Percentiles rank a stretch among this genome's conserved stretches.
phyloP scores from a whole-genome alignment of 2,888 invertebrate genomes.

The Germaria angustata region DNA sequence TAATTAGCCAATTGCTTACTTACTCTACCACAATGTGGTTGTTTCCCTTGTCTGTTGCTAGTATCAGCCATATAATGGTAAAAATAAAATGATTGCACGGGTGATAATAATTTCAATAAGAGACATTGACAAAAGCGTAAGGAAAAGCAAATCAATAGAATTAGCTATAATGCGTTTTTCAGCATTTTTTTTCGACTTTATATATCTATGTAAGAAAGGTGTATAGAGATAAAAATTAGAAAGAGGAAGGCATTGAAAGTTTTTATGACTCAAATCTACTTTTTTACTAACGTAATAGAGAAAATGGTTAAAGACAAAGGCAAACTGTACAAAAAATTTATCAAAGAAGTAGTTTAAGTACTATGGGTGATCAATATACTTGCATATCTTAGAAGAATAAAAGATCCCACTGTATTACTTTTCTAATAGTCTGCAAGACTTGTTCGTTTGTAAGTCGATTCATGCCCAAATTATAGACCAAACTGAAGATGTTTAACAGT shows the following conservation, averaged over 20 bases:
- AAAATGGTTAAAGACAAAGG: neutral
- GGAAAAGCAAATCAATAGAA: neutral
- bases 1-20: slow-evolving; percentile 75
- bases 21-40: slow-evolving; percentile 57
- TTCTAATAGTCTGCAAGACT: too few species aligned
- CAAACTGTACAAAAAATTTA: neutral
- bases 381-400: too few species aligned
- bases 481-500: too few species aligned
- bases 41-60: slow-evolving; percentile 13
- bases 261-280: neutral
- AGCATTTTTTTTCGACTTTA: slow-evolving; percentile 9
- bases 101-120: slow-evolving; percentile 30
- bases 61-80: slow-evolving; percentile 13
- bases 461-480: too few species aligned
- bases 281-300: neutral
- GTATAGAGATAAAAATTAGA: neutral
- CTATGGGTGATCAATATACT: too few species aligned
- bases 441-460: too few species aligned
- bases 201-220: neutral
- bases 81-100: slow-evolving; percentile 55
- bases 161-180: slow-evolving; percentile 36
- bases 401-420: too few species aligned
- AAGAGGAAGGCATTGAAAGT: neutral
- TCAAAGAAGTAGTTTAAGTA: neutral
- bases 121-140: neutral